These are phyloP conservation scores for Sylvilagus floridanus DNA, from an alignment of 2,797 vertebrate species.

Conservation along the genomic window DNA sequence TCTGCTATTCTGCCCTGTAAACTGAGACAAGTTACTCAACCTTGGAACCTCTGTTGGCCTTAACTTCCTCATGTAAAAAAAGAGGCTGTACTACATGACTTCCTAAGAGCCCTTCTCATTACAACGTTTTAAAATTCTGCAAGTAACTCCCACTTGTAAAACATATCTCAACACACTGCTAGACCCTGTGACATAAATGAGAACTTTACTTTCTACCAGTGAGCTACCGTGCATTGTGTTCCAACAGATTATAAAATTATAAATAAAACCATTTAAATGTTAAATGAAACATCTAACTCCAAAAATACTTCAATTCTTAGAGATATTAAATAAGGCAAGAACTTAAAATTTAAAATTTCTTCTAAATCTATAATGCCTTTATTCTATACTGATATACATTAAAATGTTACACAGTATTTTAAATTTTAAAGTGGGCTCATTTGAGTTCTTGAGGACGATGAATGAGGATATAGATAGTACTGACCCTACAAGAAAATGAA, in stretches of 20 bases:
- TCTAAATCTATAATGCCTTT: neutral
- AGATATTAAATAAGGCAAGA: constrained; percentile 38
- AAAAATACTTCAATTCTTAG: constrained; percentile 45
- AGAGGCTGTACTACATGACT: neutral
- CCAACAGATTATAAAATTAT: constrained; percentile 38
- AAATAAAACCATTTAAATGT: constrained; percentile 50
- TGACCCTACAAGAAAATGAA: constrained; percentile 34
- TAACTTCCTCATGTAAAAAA: constrained; percentile 22
- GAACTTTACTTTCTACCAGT: neutral
- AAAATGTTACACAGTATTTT: constrained; percentile 46
- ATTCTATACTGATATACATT: constrained; percentile 44
- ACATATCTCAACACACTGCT: neutral
- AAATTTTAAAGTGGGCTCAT: constrained; percentile 42
- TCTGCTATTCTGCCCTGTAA: neutral
- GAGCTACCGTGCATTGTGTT: neutral
- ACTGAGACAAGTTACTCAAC: neutral
- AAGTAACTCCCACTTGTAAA: neutral
- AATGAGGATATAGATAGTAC: neutral
- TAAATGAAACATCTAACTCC: constrained; percentile 40
- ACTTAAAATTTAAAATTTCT: constrained; percentile 28
- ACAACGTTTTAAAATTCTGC: neutral
- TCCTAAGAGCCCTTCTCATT: neutral
- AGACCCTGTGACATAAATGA: neutral
- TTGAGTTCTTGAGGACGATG: constrained; percentile 1
- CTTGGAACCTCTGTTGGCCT: neutral